phyloP scores from a whole-genome alignment of 2,888 invertebrate genomes.

The Auanema sp. region DNA sequence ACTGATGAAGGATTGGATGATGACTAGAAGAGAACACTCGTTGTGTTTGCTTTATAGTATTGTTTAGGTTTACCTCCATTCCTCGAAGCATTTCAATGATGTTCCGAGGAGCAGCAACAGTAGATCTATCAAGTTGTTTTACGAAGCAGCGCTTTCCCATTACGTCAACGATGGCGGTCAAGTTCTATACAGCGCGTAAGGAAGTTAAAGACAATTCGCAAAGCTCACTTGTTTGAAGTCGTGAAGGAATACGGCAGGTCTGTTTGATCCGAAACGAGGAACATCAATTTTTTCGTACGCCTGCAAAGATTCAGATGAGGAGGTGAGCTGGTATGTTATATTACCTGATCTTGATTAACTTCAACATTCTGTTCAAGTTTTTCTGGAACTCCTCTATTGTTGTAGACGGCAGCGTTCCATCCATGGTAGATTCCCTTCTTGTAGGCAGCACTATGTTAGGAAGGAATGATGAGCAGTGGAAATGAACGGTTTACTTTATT shows the following conservation, averaged over 20 bases:
- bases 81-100: constrained; percentile 72
- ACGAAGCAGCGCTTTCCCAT: constrained; percentile 81
- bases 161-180: constrained; percentile 79
- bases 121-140: constrained; percentile 76
- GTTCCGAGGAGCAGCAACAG: constrained; percentile 65
- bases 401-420: constrained; percentile 42
- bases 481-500: constrained; percentile 25
- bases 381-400: constrained; percentile 43
- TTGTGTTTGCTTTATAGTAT: constrained; percentile 5
- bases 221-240: constrained; percentile 78
- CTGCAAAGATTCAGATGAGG: constrained; percentile 21
- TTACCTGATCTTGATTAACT: constrained; percentile 68
- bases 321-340: not conserved
- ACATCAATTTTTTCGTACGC: constrained; percentile 83
- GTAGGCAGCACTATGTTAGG: constrained; percentile 36
- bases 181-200: constrained; percentile 68
- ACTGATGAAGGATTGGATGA: not conserved
- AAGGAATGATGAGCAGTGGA: not conserved
- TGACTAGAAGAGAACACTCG: constrained; percentile 1
- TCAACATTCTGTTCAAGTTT: constrained; percentile 56
- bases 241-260: constrained; percentile 83
- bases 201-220: not conserved
- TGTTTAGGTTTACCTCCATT: constrained; percentile 72
- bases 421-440: constrained; percentile 45
- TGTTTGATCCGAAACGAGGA: constrained; percentile 80